Percentiles rank a stretch among this genome's conserved stretches.
Evolutionary conservation across 2,888 invertebrate species (phyloP).

Genomic region (Sesia bembeciformis): DNA sequence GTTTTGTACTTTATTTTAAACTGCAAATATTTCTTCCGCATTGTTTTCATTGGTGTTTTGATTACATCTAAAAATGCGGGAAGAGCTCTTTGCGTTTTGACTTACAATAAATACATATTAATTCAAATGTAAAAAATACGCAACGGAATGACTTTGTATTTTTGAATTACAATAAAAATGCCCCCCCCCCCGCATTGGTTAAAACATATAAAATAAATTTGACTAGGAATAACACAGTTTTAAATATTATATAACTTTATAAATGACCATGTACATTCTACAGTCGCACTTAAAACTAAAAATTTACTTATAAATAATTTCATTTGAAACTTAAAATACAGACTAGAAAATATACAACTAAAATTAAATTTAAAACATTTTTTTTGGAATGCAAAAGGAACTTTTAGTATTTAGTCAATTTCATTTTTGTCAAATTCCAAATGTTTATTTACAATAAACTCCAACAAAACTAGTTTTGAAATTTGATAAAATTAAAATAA

Average conservation of each 20-base stretch:
- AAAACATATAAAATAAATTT: slow-evolving; percentile 57
- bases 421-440: slow-evolving; percentile 11
- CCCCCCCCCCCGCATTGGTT: slow-evolving; percentile 51
- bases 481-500: background rate
- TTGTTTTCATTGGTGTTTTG: too few relatives aligned
- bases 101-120: too few relatives aligned
- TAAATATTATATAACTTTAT: slow-evolving; percentile 30
- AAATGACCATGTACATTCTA: slow-evolving; percentile 44
- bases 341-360: slow-evolving; percentile 14
- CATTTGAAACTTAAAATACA: background rate
- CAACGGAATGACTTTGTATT: too few relatives aligned
- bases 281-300: slow-evolving; percentile 50
- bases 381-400: slow-evolving; percentile 16
- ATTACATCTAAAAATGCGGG: too few relatives aligned
- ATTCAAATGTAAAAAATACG: too few relatives aligned
- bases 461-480: background rate
- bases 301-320: background rate
- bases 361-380: background rate
- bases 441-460: background rate
- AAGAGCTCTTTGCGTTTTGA: too few relatives aligned
- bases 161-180: too few relatives aligned
- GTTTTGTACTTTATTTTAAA: too few relatives aligned
- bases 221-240: slow-evolving; percentile 65
- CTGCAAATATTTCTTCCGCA: too few relatives aligned
- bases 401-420: slow-evolving; percentile 10